Base-by-base conservation (phyloP, 1,140 invertebrate genomes). In the Conus ventricosus region DNA sequence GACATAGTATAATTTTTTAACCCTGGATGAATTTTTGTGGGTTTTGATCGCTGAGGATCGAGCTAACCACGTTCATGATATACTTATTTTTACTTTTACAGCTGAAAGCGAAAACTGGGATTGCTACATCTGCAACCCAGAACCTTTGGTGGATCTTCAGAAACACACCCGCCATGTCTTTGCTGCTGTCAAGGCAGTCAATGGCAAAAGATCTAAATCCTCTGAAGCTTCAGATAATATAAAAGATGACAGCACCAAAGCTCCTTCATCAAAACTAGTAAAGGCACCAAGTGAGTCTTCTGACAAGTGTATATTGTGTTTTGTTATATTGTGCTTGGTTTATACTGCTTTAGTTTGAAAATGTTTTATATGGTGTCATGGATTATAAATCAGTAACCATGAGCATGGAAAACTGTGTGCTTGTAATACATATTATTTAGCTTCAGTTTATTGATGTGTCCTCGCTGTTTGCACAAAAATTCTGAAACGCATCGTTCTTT, bases 51-150 rank as follows among this genome's bases (percentile, higher is more conserved):
- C 0, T 39, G 39, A 13, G 60, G 17, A 63, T 13, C 17, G 60
- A 63, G 17, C 60, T 63, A 63, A 63, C 4, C 60, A 63, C 39
- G 39, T 39, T 39, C 39, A 63, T 13, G 60, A 63, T 71, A 20
- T 71, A 23, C 20, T 60, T 86, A 81, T 81, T 85, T 85, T 88
- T 85, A 20, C 20, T 13, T 71, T 60, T 11, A 60, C 83, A 93
- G 92, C 90, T 86, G 89, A 89, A 75, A 95, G 97, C 51, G 60
- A 78, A n/a, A 93, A 97, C 92, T 98, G 98, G 98, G 96, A 97
- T 90, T 98, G 98, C 95, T 98, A 98, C 93, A 96, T 97, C n/a
- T 98, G 98, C 94, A 96, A 97, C 93, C 96, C 97, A 0, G 96
- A 95, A 87, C 97, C 97, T 90, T 94, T 98, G 2, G 97, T 87